Base-by-base conservation (phyloP, 2,888 invertebrate species). In the Ophioninae sp. region DNA sequence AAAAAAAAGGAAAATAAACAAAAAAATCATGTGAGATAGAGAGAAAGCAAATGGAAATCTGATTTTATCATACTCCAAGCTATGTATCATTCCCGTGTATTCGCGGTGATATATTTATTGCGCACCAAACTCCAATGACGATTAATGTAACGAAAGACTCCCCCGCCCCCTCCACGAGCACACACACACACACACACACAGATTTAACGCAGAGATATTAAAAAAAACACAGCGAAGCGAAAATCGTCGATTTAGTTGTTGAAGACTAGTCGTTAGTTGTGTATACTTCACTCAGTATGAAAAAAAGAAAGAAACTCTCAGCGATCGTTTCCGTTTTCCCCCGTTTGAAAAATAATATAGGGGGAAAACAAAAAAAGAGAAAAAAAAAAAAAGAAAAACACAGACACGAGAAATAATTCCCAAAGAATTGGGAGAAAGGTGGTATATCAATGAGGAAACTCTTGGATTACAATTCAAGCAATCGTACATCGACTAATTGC, bases 401-500 rank as follows among this genome's bases (percentile, higher is more conserved):
- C 30, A 30, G 3, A 30, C 30, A 30, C 30, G 30, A 56, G 39
- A 30, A 65, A 75, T 30, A 30, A 30, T 30, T 30, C 30, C 30
- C 2, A 30, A 30, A 30, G 30, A 30, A 30, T 30, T 30, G 30
- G 61, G 59, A 51, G 58, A 79, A 79, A 39, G 6, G 71, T 65
- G 56, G 39, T 72, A 81, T 79, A 81, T 39, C 81, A 84, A 75
- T 84, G 72, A 30, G 30, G 30, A 79, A 64, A 76, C 72, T 82
- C 84, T 81, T 84, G 84, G 65, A 84, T 76, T 77, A 76, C 79
- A 76, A 82, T 84, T 84, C 84, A 79, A 84, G 82, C 75, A 79
- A 85, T 83, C 83, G 83, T 83, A 85, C 85, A 83, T 83, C 85
- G 85, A 85, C 69, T 56, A 83, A 75, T 82, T 81, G 37, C 59